These are phyloP conservation scores for Mandrillus leucophaeus DNA, from an alignment of 2,113 vertebrate genomes.

Conservation along the genomic window DNA sequence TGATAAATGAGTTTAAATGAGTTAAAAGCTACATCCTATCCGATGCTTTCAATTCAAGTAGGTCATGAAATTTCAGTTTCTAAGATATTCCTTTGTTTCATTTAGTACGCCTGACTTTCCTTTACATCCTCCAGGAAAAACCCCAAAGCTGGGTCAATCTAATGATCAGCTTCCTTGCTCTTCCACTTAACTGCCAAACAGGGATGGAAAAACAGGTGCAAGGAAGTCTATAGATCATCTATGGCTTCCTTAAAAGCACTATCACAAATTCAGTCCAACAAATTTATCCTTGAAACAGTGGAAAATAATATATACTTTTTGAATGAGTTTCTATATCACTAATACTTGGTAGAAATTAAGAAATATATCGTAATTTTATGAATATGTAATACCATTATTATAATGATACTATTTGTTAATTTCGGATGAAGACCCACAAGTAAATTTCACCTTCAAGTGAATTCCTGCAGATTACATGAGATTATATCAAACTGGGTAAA, in stretches of 20 bases:
- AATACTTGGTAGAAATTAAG: neutral
- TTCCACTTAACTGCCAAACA: neutral
- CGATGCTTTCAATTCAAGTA: neutral
- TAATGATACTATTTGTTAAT: neutral
- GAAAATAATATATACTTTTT: neutral
- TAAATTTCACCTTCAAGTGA: neutral
- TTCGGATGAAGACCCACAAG: neutral
- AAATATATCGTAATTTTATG: neutral
- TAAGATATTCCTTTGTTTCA: neutral
- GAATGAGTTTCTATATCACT: neutral
- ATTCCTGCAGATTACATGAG: neutral
- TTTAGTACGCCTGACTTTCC: neutral
- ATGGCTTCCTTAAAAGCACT: neutral
- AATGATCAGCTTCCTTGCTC: neutral
- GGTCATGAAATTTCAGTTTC: neutral
- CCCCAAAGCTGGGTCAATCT: neutral
- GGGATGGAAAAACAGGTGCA: neutral
- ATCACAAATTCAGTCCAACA: neutral
- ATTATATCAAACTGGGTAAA: constrained; percentile 20
- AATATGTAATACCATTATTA: neutral
- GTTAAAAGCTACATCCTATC: neutral
- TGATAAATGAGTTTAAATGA: neutral
- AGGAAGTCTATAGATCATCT: neutral
- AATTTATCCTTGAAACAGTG: neutral
- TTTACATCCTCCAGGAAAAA: neutral